Evolutionary conservation across 2,113 vertebrate genomes (phyloP), one percentile per base, ranked within the genome.

Genomic region (Callorhinus ursinus): DNA sequence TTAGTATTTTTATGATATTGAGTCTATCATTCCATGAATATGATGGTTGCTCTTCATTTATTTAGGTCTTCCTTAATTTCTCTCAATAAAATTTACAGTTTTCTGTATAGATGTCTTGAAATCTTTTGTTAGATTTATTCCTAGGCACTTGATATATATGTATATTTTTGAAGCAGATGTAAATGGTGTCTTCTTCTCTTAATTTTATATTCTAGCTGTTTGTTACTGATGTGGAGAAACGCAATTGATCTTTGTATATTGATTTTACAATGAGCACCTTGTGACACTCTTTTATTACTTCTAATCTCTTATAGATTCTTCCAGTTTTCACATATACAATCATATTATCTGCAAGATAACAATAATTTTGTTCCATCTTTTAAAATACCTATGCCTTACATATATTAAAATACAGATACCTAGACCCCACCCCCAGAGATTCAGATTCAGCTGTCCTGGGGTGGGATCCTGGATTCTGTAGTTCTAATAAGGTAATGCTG

Each of bases 61-160:
- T 82, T 84, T 88, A 88, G 4, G 46, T 46, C 14, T 65, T 91
- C 16, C 21, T 90, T 92, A 86, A 76, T 81, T 82, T 72, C 16
- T 22, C 39, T 61, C 53, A 72, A 15, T 33, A 36, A 89, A 88
- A 51, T 93, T 51, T 76, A 61, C 4, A 33, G 13, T 63, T 80
- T 53, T 90, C 42, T 86, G 24, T 49, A n/a, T 24, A 61, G 22
- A 81, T 28, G 6, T 57, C 36, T 84, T 61, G 19, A 80, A 81
- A 36, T 84, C 1, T n/a, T 72, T 81, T 94, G 79, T 84, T 84
- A 74, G 31, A 84, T 81, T 80, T 67, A 87, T 84, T 97, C 16
- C 31, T 81, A 88, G 21, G 16, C 71, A 77, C 28, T 76, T 88
- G 18, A 36, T 67, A 36, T 2, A 87, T 33, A 16, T 11, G n/a